Evolutionary conservation across 1,140 invertebrate species (phyloP), one percentile per base, ranked within the genome.

Genomic region (Agrypnia vestita): DNA sequence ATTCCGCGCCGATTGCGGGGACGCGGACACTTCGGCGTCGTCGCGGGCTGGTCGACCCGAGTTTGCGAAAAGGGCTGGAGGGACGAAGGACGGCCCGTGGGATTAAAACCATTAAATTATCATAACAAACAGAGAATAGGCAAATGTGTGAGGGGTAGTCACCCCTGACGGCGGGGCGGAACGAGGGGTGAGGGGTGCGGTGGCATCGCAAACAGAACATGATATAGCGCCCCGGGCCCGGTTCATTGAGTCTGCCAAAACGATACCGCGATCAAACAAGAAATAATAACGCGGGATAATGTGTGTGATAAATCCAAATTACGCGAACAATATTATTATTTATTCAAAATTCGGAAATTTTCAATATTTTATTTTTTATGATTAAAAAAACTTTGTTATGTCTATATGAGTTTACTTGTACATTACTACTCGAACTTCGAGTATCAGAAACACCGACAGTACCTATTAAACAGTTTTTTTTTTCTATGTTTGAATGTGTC

Each of bases 31-130:
- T 49, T 67, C 49, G 72, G 56, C 59, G 51, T 15, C 35, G 64
- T 69, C 6, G 25, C 49, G 61, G 35, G 56, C 56, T 56, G 61
- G 78, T 69, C 46, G 64, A 47, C 64, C 64, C 72, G 72, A 64
- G 73, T 80, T 56, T 44, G 59, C 73, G 59, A 46, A 80, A 64
- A 80, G 73, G 61, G 56, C 69, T 72, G 71, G 53, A 80, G 67
- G 67, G 67, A 25, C 67, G 10, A 71, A 53, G 67, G 67, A 47
- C 49, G 67, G 67, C 12, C 67, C 47, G 71, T 76, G 69, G 81
- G 81, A 64, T 82, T 79, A 79, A 82, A 76, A 76, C 81, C 81
- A 82, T 82, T 82, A 82, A 82, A 82, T 82, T 82, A 82, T 82
- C 81, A 82, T 82, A 82, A 82, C 81, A 82, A 82, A 82, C 76